These are phyloP conservation scores for Omphaloscelis lunosa DNA, from an alignment of 2,888 invertebrate genomes.

Conservation along the genomic window DNA sequence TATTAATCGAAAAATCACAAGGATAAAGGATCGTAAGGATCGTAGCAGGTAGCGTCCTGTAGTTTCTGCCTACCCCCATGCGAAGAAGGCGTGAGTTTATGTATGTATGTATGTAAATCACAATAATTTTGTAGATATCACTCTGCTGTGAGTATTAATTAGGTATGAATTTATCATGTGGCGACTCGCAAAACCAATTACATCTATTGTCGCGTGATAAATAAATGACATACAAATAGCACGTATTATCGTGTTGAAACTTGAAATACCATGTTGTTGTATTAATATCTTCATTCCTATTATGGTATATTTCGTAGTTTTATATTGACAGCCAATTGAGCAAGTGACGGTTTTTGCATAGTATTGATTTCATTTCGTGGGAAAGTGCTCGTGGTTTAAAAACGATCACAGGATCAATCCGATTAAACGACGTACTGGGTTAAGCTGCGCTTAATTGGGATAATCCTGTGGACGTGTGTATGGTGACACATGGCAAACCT, in stretches of 20 bases:
- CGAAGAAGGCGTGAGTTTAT: too few species aligned
- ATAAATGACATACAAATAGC: background rate
- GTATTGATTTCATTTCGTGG: background rate
- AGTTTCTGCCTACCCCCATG: too few species aligned
- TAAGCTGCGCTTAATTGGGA: constrained; percentile 1
- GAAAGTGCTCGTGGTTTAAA: constrained; percentile 5
- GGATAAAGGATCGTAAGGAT: too few species aligned
- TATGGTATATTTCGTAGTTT: constrained; percentile 16
- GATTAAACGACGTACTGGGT: background rate
- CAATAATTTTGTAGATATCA: constrained; percentile 46
- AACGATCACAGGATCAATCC: background rate
- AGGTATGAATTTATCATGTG: constrained; percentile 54
- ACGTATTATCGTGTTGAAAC: background rate
- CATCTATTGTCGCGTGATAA: constrained; percentile 31
- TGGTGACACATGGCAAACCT: constrained; percentile 10
- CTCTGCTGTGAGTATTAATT: constrained; percentile 46
- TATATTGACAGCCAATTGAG: background rate
- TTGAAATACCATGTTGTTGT: constrained; percentile 6
- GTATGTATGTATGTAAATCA: too few species aligned
- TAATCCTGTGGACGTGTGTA: background rate
- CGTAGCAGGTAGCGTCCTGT: too few species aligned
- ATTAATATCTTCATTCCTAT: background rate
- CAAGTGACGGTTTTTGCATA: background rate
- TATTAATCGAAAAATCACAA: constrained; percentile 59
- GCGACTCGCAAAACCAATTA: constrained; percentile 44